Evolutionary conservation across 2,113 vertebrate genomes (phyloP).

Genomic region (Hoplias malabaricus): DNA sequence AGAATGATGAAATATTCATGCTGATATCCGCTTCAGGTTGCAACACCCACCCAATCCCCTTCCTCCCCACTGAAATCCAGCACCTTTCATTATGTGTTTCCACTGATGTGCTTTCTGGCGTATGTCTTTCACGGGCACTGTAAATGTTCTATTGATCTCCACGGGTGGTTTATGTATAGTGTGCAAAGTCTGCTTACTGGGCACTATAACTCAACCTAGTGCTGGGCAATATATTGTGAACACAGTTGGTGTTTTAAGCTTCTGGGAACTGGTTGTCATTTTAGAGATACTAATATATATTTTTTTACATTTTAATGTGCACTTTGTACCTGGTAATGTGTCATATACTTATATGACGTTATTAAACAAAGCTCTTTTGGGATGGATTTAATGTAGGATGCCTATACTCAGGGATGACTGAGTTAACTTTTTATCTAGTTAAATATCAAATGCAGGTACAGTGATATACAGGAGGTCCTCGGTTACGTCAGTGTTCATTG

Average conservation of each 20-base stretch:
- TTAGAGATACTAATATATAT: no score
- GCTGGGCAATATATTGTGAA: no score
- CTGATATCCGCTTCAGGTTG: conserved; percentile 33
- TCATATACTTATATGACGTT: no score
- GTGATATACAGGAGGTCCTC: no score
- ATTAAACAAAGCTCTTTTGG: no score
- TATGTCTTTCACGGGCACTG: not conserved
- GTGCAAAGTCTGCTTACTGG: no score
- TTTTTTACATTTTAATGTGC: no score
- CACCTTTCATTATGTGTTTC: not conserved
- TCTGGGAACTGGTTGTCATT: no score
- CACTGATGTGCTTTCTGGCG: not conserved
- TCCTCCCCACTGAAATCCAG: conserved; percentile 29
- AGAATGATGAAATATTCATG: conserved; percentile 50
- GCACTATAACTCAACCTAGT: not conserved
- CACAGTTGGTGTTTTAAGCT: no score
- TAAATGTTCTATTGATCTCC: conserved; percentile 26
- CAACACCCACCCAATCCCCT: not conserved
- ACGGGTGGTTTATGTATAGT: not conserved
- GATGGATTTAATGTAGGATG: not conserved
- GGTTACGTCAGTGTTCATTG: no score
- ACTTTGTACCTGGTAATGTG: no score
- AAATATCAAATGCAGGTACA: no score
- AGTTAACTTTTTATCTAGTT: not conserved
- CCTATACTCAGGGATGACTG: not conserved